These are phyloP conservation scores for Gavialis gangeticus DNA, from an alignment of 2,113 vertebrate species.

Conservation along the genomic window DNA sequence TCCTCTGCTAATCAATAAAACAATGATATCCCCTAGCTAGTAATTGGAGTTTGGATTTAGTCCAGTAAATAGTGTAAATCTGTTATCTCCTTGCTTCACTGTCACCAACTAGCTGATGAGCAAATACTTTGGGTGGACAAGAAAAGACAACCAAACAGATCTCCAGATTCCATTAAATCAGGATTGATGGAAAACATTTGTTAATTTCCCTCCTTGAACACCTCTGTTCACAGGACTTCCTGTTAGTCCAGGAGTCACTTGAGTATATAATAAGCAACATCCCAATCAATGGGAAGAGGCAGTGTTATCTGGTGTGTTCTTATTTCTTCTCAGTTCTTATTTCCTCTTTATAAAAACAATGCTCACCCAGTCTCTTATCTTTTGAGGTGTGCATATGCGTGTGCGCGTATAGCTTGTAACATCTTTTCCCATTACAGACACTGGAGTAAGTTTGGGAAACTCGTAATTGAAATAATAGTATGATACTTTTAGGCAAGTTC, in stretches of 20 bases:
- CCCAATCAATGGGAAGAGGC: background rate
- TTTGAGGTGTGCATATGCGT: no score
- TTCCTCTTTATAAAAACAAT: background rate
- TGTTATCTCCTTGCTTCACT: background rate
- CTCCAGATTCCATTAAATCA: conserved; percentile 3
- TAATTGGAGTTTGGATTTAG: background rate
- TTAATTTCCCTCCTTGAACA: background rate
- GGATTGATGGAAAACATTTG: background rate
- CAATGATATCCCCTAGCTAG: background rate
- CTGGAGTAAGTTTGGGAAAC: no score
- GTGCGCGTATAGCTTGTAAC: no score
- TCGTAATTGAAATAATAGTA: no score
- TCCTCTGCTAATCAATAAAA: background rate
- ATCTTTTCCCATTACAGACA: no score
- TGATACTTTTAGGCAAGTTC: no score
- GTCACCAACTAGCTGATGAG: background rate
- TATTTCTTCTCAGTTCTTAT: background rate
- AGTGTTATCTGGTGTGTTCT: background rate
- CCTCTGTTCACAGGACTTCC: background rate
- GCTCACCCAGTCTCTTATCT: no score
- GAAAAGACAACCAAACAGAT: background rate
- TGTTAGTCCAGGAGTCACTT: background rate
- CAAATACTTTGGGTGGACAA: background rate
- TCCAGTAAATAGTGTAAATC: background rate
- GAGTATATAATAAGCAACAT: background rate